These are phyloP conservation scores for Lonchura striata DNA, from an alignment of 2,113 vertebrate genomes.

Conservation along the genomic window DNA sequence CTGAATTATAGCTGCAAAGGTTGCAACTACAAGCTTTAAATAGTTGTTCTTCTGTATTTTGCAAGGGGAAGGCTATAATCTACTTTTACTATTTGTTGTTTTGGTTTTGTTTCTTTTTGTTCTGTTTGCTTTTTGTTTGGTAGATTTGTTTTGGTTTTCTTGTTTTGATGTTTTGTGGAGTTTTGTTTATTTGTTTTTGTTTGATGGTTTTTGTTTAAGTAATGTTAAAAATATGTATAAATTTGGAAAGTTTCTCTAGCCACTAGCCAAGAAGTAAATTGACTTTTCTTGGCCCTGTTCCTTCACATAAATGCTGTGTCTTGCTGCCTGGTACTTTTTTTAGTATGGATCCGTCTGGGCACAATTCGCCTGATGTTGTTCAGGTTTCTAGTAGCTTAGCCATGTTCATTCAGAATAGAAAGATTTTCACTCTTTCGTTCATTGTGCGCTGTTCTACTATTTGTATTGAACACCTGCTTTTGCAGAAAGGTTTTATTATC, in stretches of 20 bases:
- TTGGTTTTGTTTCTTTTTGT: neutral
- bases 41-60: neutral
- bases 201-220: neutral
- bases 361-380: neutral
- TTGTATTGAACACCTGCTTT: neutral
- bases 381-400: neutral
- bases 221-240: neutral
- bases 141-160: neutral
- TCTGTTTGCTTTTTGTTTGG: neutral
- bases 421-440: neutral
- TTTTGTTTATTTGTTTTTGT: neutral
- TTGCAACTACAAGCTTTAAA: neutral
- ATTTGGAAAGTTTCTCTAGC: neutral
- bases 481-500: neutral
- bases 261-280: neutral
- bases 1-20: neutral
- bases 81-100: neutral
- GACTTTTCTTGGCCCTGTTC: neutral
- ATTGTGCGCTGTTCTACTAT: neutral
- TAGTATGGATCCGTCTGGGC: neutral
- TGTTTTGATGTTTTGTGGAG: neutral
- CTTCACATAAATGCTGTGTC: neutral
- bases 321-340: neutral
- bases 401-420: neutral
- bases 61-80: neutral